phyloP scores from a whole-genome alignment of 2,797 vertebrate genomes.

The Erethizon dorsatum region DNA sequence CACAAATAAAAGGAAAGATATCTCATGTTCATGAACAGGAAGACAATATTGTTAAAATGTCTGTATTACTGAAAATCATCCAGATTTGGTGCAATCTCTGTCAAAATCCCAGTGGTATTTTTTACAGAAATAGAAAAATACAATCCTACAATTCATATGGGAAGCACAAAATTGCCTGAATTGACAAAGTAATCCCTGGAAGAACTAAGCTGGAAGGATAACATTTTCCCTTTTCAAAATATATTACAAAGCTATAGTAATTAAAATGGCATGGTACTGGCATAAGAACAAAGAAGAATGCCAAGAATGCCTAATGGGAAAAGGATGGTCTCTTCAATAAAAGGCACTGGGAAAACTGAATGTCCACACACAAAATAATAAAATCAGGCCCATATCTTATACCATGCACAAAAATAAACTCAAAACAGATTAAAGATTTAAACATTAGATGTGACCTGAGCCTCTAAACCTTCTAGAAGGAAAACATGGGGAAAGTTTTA shows the following conservation, averaged over 20 bases:
- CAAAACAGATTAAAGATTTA: neutral
- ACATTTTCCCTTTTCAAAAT: neutral
- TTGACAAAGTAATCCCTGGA: neutral
- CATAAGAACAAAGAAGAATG: neutral
- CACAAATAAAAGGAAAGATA: neutral
- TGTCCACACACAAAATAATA: neutral
- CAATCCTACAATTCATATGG: neutral
- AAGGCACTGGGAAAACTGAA: neutral
- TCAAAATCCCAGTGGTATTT: neutral
- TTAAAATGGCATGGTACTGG: neutral
- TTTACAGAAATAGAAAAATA: neutral
- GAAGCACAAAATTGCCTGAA: neutral
- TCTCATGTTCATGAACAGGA: neutral
- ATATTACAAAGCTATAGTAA: neutral
- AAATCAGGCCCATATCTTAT: neutral
- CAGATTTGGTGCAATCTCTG: neutral
- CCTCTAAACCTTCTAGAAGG: neutral
- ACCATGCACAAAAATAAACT: slow-evolving; percentile 13
- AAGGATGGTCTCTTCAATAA: neutral
- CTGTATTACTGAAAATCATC: neutral
- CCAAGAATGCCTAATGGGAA: neutral
- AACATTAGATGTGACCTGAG: neutral
- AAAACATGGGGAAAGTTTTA: neutral
- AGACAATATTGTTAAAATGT: neutral
- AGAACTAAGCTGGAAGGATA: neutral